Conservation (phyloP, 2,113 vertebrate genomes). For the Riparia riparia region DNA sequence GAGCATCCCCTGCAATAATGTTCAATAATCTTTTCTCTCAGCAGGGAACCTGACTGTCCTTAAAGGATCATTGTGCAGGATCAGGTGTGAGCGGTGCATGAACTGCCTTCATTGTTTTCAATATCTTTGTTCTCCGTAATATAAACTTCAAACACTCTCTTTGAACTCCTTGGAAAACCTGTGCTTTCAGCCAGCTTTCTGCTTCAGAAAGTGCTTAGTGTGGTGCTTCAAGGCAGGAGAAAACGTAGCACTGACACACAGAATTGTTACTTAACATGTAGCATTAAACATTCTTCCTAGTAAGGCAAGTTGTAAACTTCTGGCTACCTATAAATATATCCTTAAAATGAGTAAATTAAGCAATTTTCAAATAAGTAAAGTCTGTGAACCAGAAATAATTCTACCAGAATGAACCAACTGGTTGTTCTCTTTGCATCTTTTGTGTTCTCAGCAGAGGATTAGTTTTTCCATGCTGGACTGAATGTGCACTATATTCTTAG, state of each 20-base stretch:
- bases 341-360: background rate
- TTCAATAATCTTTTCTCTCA: background rate
- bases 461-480: background rate
- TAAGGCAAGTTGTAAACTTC: background rate
- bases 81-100: accelerated
- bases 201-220: background rate
- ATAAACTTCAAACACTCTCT: background rate
- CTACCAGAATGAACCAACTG: background rate
- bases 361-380: background rate
- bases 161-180: background rate
- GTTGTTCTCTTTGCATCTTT: background rate
- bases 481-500: background rate
- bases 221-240: background rate
- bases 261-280: background rate
- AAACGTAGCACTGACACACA: background rate
- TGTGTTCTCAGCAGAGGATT: background rate
- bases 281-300: background rate
- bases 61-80: background rate
- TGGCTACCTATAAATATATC: background rate
- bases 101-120: background rate
- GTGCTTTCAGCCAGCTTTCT: background rate
- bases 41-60: background rate
- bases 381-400: background rate
- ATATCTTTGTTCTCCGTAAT: background rate
- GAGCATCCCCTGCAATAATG: background rate